Evolutionary conservation across 2,888 invertebrate genomes (phyloP).

Genomic region (Drosophila koepferae): DNA sequence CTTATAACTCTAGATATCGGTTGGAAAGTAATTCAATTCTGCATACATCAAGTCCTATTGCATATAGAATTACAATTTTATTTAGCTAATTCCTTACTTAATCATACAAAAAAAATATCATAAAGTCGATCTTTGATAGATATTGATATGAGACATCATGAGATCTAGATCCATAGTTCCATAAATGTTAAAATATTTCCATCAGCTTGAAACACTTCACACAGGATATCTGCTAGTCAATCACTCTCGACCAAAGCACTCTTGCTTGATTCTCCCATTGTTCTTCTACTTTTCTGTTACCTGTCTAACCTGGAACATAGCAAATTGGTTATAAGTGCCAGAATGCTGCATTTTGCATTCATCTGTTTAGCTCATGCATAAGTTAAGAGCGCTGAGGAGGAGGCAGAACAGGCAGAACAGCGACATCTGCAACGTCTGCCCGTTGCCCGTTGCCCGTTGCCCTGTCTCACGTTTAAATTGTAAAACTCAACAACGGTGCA

Average conservation of each 20-base stretch:
- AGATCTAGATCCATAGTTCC: too few relatives aligned
- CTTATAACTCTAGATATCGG: too few relatives aligned
- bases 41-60: too few relatives aligned
- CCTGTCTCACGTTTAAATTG: conserved; percentile 41
- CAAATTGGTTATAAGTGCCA: conserved; percentile 67
- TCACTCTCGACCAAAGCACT: background rate
- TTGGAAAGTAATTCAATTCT: too few relatives aligned
- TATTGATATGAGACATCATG: too few relatives aligned
- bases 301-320: conserved; percentile 24
- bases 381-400: conserved; percentile 35
- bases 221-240: background rate
- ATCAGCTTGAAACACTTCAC: background rate
- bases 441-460: conserved; percentile 2
- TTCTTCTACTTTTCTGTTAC: conserved; percentile 16
- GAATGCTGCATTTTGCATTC: conserved; percentile 63
- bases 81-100: too few relatives aligned
- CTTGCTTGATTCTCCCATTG: background rate
- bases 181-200: too few relatives aligned
- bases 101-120: too few relatives aligned
- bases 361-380: conserved; percentile 60
- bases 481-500: conserved; percentile 44
- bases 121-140: too few relatives aligned
- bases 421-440: conserved; percentile 26
- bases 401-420: conserved; percentile 9
- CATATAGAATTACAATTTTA: too few relatives aligned